A percentile compares a stretch with the other conserved stretches of the same genome.
Evolutionary conservation across 2,113 vertebrate genomes (phyloP).

Genomic region (Plestiodon gilberti): DNA sequence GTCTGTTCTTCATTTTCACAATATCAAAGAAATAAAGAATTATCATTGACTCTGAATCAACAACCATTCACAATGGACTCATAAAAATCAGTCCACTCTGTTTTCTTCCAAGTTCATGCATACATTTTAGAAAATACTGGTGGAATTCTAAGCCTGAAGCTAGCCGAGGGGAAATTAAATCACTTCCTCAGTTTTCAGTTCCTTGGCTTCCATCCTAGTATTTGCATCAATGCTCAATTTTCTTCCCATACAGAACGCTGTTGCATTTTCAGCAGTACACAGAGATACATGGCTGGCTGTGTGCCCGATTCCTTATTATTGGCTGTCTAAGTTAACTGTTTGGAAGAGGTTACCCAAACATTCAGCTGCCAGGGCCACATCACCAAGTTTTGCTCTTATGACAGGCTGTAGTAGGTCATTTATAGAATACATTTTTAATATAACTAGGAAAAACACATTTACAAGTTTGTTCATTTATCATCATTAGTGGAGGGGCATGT

Average conservation of each 20-base stretch:
- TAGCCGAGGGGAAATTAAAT: slow-evolving; percentile 28
- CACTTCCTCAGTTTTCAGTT: slow-evolving; percentile 56
- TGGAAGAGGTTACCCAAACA: not conserved
- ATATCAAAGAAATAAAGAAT: slow-evolving; percentile 33
- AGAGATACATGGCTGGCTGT: not conserved
- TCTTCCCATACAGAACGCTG: slow-evolving; percentile 48
- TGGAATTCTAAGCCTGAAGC: slow-evolving; percentile 38
- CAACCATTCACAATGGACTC: slow-evolving; percentile 3
- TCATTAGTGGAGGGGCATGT: too few species aligned
- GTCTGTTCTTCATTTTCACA: not conserved
- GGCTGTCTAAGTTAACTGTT: not conserved
- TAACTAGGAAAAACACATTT: too few species aligned
- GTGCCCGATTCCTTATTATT: not conserved
- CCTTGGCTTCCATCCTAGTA: slow-evolving; percentile 60
- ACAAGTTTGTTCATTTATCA: too few species aligned
- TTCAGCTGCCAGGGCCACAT: too few species aligned
- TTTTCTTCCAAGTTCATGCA: slow-evolving; percentile 27
- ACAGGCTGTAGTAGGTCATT: too few species aligned
- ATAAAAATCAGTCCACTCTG: slow-evolving; percentile 18
- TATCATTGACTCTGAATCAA: not conserved
- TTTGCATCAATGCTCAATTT: slow-evolving; percentile 58
- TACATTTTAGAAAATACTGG: slow-evolving; percentile 16
- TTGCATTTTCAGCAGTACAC: slow-evolving; percentile 42
- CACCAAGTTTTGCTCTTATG: too few species aligned
- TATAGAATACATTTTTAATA: too few species aligned